Percentiles rank a stretch among this genome's conserved stretches.
These are phyloP conservation scores for Sapajus apella DNA, from an alignment of 2,113 vertebrate species.

Conservation along the genomic window DNA sequence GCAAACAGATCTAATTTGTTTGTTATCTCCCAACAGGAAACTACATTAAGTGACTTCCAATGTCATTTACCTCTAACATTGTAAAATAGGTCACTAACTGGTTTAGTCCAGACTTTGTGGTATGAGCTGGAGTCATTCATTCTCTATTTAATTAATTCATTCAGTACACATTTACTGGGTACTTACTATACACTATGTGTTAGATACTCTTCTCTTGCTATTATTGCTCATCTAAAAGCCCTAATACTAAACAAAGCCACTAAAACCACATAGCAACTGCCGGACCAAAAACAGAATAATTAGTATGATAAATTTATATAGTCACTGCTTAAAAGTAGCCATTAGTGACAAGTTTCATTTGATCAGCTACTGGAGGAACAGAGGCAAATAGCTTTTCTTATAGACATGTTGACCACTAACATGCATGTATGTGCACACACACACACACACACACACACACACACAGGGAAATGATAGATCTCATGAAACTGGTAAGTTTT, in stretches of 20 bases:
- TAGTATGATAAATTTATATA: neutral
- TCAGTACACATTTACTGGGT: neutral
- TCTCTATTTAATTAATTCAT: neutral
- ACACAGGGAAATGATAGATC: neutral
- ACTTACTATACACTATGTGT: neutral
- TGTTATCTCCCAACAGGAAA: neutral
- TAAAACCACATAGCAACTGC: neutral
- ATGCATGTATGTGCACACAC: no score
- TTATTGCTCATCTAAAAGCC: neutral
- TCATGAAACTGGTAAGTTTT: neutral
- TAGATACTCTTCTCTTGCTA: neutral
- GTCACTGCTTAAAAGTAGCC: conserved; percentile 10
- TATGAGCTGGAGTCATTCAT: neutral
- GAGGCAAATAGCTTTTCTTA: neutral
- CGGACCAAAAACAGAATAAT: neutral
- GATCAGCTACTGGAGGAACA: neutral
- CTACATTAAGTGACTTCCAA: neutral
- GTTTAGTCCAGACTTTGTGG: neutral
- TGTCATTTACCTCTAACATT: neutral
- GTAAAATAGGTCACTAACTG: neutral
- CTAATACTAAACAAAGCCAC: neutral
- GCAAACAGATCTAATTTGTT: neutral
- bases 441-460: neutral
- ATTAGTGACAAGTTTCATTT: neutral
- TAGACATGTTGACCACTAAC: neutral